Evolutionary conservation across 2,797 vertebrate species (phyloP), one percentile per base, ranked within the genome.

Genomic region (Lepilemur ruficaudatus): DNA sequence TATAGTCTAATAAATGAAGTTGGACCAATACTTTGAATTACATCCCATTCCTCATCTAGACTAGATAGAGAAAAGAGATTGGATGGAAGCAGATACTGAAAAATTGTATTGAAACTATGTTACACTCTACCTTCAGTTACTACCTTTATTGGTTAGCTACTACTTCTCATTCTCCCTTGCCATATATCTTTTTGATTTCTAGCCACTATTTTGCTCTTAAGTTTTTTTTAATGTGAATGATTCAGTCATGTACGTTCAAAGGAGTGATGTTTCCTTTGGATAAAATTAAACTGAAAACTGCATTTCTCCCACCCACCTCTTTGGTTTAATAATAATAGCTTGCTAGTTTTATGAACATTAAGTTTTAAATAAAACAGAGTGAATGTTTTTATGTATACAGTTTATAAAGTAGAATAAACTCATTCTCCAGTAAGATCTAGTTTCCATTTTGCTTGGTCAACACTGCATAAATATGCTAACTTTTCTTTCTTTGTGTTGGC

Each of bases 41-140:
- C 1, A 85, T 35, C 12, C 55, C 5, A 72, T 23, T 55, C 7
- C 15, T 52, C 17, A 38, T 82, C 22, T 69, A 91, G 59, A 32
- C 0, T n/a, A 89, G 22, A 52, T n/a, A 82, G 14, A 69, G 32
- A 78, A 86, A 94, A 73, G 2, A 43, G 28, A 89, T 65, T 81
- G 80, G 1, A 8, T 65, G 7, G 82, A 69, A 32, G 17, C 25
- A 73, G 46, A 72, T 73, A 8, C 30, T 93, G 10, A 91, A 75
- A 85, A 86, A 86, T 50, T 95, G 10, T n/a, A 83, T n/a, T 61
- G 35, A 93, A 93, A 96, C 55, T 32, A 61, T 61, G 13, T 61
- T 80, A 61, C 20, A 38, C 4, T 94, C 30, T 80, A 48, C 38
- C n/a, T 83, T 65, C 5, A 59, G 15, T 73, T 48, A 38, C 17